Conservation (phyloP, 2,797 vertebrate species). For the Pantherophis alleghaniensis region DNA sequence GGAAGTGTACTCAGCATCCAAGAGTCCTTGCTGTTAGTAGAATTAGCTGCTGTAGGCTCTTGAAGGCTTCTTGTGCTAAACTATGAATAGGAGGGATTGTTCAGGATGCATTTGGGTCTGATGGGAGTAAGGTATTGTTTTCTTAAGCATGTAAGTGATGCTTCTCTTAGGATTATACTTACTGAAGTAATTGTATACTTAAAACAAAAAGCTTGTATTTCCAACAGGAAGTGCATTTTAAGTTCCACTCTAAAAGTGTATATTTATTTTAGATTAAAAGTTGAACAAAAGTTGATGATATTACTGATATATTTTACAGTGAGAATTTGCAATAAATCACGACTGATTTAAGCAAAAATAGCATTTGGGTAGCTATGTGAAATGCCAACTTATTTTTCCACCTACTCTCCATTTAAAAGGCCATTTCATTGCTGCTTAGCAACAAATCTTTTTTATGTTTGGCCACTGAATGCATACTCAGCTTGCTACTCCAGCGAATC, state of each 20-base stretch:
- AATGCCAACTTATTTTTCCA: neutral
- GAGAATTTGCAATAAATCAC: neutral
- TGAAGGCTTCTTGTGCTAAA: neutral
- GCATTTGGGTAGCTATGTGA: neutral
- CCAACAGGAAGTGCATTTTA: neutral
- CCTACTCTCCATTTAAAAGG: neutral
- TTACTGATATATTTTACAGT: neutral
- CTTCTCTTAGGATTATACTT: neutral
- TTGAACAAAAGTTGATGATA: neutral
- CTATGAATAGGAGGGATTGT: neutral
- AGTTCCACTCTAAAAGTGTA: neutral
- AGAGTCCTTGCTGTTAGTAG: neutral
- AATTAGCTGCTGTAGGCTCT: neutral
- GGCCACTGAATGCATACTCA: neutral
- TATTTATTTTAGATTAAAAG: slow-evolving; percentile 2
- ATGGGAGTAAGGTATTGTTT: neutral
- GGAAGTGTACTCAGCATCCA: neutral
- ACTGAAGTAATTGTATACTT: neutral
- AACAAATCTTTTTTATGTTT: neutral
- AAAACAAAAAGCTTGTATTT: neutral
- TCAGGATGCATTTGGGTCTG: neutral
- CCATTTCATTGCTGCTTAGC: neutral
- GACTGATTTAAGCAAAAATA: neutral
- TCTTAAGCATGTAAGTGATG: neutral
- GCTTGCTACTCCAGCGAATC: neutral